phyloP scores from a whole-genome alignment of 2,113 vertebrate species.

The Bufo gargarizans region DNA sequence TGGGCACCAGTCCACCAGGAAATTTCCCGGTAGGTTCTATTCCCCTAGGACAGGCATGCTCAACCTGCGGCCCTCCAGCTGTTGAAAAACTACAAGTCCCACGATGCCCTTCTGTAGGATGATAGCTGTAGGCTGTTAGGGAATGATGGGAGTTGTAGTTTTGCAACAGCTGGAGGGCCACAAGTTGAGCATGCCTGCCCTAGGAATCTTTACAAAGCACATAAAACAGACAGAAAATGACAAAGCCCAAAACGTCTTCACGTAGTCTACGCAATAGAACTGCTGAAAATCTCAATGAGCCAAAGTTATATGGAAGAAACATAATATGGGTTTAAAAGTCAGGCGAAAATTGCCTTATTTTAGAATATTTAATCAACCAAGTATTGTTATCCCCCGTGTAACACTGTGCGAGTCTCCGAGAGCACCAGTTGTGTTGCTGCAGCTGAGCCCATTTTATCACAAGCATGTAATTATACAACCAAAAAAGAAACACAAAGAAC shows the following conservation, averaged over 20 bases:
- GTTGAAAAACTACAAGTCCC: too few relatives aligned
- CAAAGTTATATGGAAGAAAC: slow-evolving; percentile 2
- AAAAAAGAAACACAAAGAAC: slow-evolving; percentile 15
- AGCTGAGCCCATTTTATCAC: slow-evolving; percentile 28
- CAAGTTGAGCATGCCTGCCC: too few relatives aligned
- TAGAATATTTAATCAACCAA: slow-evolving; percentile 37
- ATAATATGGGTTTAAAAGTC: slow-evolving; percentile 1
- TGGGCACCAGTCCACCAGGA: too few relatives aligned
- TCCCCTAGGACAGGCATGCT: too few relatives aligned
- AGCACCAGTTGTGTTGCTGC: slow-evolving; percentile 25
- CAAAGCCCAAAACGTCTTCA: neutral
- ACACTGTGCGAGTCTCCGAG: neutral
- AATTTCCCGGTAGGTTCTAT: too few relatives aligned
- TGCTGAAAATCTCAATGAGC: neutral
- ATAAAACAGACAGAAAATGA: neutral
- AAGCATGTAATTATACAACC: slow-evolving; percentile 16
- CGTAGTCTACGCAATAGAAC: neutral
- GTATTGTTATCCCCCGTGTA: slow-evolving; percentile 25
- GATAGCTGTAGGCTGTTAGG: too few relatives aligned
- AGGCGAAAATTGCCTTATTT: neutral
- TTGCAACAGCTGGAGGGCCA: too few relatives aligned
- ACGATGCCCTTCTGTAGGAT: too few relatives aligned
- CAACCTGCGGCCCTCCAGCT: too few relatives aligned
- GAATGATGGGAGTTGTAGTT: too few relatives aligned
- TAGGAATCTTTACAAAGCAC: neutral